phyloP scores from a whole-genome alignment of 1,140 invertebrate species.

The Telenomus remus region DNA sequence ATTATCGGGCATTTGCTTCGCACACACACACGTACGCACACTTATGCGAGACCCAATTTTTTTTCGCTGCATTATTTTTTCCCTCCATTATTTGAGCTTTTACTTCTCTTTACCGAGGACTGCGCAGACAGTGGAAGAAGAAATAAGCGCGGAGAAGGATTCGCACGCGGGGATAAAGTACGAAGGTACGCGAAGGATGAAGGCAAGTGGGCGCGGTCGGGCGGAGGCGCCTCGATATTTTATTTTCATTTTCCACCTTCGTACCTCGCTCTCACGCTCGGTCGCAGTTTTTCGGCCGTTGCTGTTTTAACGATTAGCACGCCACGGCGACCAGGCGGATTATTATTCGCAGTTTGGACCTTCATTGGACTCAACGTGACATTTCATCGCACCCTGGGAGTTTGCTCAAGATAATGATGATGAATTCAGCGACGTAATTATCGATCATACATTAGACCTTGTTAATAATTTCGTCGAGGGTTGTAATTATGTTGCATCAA shows the following conservation, averaged over 20 bases:
- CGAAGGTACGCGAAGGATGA: conserved; percentile 35
- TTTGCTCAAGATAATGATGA: conserved; percentile 40
- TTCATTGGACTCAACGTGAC: conserved; percentile 26
- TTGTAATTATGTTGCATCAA: conserved; percentile 26
- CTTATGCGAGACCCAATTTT: conserved; percentile 52
- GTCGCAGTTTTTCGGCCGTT: conserved; percentile 44
- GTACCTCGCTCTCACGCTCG: conserved; percentile 46
- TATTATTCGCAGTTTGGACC: conserved; percentile 44
- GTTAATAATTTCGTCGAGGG: conserved; percentile 31
- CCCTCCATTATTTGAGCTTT: conserved; percentile 63
- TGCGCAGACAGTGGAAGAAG: conserved; percentile 29
- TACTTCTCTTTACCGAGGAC: conserved; percentile 49
- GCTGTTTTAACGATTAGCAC: conserved; percentile 53
- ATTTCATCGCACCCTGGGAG: conserved; percentile 38
- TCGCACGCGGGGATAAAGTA: not conserved
- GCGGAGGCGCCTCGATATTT: conserved; percentile 42
- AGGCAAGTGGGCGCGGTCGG: conserved; percentile 20
- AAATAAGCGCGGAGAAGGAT: conserved; percentile 18
- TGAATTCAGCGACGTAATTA: conserved; percentile 42
- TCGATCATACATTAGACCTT: conserved; percentile 46
- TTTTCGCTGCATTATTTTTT: conserved; percentile 56
- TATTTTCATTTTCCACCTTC: conserved; percentile 59
- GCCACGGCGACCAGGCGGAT: conserved; percentile 45
- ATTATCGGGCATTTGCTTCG: conserved; percentile 64
- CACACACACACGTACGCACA: not conserved